Base-by-base conservation (phyloP, 1,140 invertebrate genomes). In the Samia ricini region DNA sequence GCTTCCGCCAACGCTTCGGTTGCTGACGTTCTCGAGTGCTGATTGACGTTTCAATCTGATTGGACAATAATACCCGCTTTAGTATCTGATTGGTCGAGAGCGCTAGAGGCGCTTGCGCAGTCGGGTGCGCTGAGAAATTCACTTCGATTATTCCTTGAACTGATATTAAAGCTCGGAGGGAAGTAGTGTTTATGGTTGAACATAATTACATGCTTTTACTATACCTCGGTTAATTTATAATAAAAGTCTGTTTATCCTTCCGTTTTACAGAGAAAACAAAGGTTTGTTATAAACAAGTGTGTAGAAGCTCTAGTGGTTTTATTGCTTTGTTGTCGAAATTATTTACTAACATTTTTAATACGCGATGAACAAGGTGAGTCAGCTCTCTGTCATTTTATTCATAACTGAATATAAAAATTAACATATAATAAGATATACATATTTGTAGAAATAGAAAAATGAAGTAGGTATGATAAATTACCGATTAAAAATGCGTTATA, bases 41-140 rank as follows among this genome's bases (percentile, higher is more conserved):
- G 52, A 55, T 55, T 55, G 22, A 22, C n/a, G 52, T 18, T 55
- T 55, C n/a, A n/a, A 55, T 55, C 52, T 55, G 52, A 55, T 55
- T 55, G 52, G 52, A n/a, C 21, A 22, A 10, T 24, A 24, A 15
- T 24, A 24, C 7, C 52, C 52, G 22, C 52, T 10, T 18, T 55
- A 24, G 8, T 55, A 55, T 55, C 52, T 55, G 21, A 55, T 55
- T 55, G 52, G 52, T 55, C 52, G 52, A n/a, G 22, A 55, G 23
- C 22, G 52, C 52, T 55, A 12, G 52, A 22, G 52, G 52, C 52
- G 21, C 52, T n/a, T 55, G 22, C 52, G 52, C 22, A 24, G 22
- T 24, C 52, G 52, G 6, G 4, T 23, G 22, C 52, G 12, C 52
- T 0, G 4, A 52, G 52, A 55, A 12, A 42, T 42, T 42, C 33